A percentile compares a stretch with the other conserved stretches of the same genome.
Conservation (phyloP, 1,140 invertebrate species). For the Zophobas morio region DNA sequence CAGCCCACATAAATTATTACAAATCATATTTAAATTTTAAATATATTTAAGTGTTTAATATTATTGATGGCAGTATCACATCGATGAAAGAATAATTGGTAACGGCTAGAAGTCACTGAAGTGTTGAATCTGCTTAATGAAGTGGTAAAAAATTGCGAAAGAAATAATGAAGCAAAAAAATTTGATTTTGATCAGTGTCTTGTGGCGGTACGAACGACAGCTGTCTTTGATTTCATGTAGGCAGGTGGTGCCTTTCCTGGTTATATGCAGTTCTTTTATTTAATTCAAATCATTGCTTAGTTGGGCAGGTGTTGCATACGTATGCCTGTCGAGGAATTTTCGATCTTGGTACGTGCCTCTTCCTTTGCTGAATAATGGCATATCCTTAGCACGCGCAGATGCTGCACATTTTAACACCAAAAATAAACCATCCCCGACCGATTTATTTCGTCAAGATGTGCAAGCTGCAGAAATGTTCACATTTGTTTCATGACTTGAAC, state of each 20-base stretch:
- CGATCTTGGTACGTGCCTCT: constrained; percentile 36
- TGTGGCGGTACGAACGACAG: constrained; percentile 43
- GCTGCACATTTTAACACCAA: constrained; percentile 41
- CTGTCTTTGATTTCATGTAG: constrained; percentile 43
- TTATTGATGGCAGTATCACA: no score
- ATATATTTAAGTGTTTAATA: no score
- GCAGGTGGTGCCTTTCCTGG: constrained; percentile 38
- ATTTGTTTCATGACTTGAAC: constrained; percentile 28
- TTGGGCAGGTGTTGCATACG: constrained; percentile 39
- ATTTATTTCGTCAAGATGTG: constrained; percentile 39
- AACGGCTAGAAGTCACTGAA: no score
- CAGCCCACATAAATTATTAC: no score
- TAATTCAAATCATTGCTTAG: constrained; percentile 45
- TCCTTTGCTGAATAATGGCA: constrained; percentile 25
- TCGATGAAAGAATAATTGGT: no score
- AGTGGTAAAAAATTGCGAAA: background rate
- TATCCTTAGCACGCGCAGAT: constrained; percentile 42
- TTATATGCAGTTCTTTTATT: constrained; percentile 45
- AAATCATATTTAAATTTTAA: no score
- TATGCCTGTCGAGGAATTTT: constrained; percentile 33
- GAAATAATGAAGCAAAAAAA: constrained; percentile 14
- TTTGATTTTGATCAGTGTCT: constrained; percentile 2
- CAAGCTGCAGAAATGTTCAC: constrained; percentile 38
- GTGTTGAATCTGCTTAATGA: no score
- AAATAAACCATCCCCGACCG: constrained; percentile 25